phyloP scores from a whole-genome alignment of 1,140 invertebrate species.

The Littorina saxatilis region DNA sequence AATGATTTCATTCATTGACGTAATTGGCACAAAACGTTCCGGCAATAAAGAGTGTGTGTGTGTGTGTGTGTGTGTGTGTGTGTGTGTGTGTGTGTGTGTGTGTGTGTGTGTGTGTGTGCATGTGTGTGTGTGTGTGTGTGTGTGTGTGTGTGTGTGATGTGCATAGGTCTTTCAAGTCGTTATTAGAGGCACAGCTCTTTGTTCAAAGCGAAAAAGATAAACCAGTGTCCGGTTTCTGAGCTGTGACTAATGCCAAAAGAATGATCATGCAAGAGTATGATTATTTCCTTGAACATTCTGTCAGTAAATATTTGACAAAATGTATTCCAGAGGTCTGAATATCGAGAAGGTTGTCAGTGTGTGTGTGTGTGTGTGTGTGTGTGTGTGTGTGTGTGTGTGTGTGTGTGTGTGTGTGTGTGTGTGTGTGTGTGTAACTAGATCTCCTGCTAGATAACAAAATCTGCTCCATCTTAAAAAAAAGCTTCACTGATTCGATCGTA shows the following conservation, averaged over 20 bases:
- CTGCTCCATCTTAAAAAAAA: too few species aligned
- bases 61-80: neutral
- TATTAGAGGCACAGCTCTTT: neutral
- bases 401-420: too few species aligned
- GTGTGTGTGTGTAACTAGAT: too few species aligned
- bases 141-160: too few species aligned
- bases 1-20: too few species aligned
- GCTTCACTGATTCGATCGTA: too few species aligned
- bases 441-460: too few species aligned
- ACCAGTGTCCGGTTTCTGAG: neutral
- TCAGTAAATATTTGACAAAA: neutral
- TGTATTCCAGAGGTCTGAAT: neutral
- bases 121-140: neutral
- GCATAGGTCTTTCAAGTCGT: neutral
- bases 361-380: constrained; percentile 2
- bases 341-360: neutral
- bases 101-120: neutral
- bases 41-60: too few species aligned
- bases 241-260: neutral
- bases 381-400: too few species aligned
- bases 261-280: neutral
- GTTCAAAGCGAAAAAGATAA: neutral
- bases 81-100: neutral
- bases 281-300: neutral
- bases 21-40: neutral